Percentiles rank a stretch among this genome's conserved stretches.
Evolutionary conservation across 2,888 invertebrate species (phyloP).

Genomic region (Rhyacophila evoluta): DNA sequence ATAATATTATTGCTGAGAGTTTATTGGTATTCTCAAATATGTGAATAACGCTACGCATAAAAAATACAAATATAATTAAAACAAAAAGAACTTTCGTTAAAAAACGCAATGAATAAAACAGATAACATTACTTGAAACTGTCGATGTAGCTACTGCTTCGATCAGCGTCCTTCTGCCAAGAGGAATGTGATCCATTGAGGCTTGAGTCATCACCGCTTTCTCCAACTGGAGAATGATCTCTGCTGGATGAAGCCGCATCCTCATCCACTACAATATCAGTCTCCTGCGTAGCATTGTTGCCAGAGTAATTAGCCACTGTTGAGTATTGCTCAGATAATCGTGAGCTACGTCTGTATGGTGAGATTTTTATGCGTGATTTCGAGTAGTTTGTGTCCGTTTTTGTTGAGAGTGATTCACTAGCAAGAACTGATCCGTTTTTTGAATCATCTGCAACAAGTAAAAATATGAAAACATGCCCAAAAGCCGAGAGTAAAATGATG

Average conservation of each 20-base stretch:
- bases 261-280: constrained; percentile 42
- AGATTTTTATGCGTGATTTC: constrained; percentile 66
- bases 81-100: too few species aligned
- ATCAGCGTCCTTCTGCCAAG: constrained; percentile 25
- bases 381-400: constrained; percentile 66
- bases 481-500: too few species aligned
- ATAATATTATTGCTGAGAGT: too few species aligned
- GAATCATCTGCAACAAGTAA: constrained; percentile 32
- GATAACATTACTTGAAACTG: constrained; percentile 44
- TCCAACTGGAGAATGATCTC: constrained; percentile 37
- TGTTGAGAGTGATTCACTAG: constrained; percentile 57
- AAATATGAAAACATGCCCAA: too few species aligned
- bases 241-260: constrained; percentile 51
- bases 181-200: constrained; percentile 6
- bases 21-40: too few species aligned
- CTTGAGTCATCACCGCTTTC: constrained; percentile 40
- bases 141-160: constrained; percentile 40
- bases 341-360: constrained; percentile 64
- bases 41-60: too few species aligned
- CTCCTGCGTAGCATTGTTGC: constrained; percentile 57
- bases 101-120: neutral
- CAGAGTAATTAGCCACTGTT: constrained; percentile 64
- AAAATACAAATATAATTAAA: too few species aligned
- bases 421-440: constrained; percentile 58
- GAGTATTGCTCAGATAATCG: constrained; percentile 61